Evolutionary conservation across 1,140 invertebrate genomes (phyloP).

Genomic region (Arion vulgaris): DNA sequence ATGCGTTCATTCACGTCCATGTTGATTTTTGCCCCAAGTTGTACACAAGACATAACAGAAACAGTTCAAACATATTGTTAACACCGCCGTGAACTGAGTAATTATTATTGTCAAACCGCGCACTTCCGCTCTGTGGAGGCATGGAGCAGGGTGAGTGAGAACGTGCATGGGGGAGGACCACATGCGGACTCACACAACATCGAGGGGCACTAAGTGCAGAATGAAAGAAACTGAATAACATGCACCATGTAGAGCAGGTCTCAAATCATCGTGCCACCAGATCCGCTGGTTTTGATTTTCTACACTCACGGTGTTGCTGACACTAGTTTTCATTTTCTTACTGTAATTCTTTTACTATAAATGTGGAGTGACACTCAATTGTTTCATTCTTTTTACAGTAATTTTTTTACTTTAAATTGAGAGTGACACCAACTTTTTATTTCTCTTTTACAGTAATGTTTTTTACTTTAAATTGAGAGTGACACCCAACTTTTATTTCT

Average conservation of each 20-base stretch:
- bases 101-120: constrained; percentile 14
- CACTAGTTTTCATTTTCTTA: no score
- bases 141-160: neutral
- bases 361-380: no score
- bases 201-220: neutral
- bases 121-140: constrained; percentile 6
- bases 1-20: neutral
- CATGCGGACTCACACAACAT: neutral
- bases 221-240: neutral
- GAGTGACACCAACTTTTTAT: no score
- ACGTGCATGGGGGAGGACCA: constrained; percentile 6
- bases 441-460: no score
- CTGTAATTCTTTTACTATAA: no score
- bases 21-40: neutral
- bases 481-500: no score
- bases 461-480: no score
- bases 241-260: neutral
- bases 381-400: no score
- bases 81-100: neutral
- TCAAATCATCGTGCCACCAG: neutral
- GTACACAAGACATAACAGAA: neutral
- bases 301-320: no score
- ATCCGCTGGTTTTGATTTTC: neutral
- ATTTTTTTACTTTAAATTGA: no score
- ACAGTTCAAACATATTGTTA: neutral